Evolutionary conservation across 2,113 vertebrate genomes (phyloP).

Genomic region (Mixornis gularis): DNA sequence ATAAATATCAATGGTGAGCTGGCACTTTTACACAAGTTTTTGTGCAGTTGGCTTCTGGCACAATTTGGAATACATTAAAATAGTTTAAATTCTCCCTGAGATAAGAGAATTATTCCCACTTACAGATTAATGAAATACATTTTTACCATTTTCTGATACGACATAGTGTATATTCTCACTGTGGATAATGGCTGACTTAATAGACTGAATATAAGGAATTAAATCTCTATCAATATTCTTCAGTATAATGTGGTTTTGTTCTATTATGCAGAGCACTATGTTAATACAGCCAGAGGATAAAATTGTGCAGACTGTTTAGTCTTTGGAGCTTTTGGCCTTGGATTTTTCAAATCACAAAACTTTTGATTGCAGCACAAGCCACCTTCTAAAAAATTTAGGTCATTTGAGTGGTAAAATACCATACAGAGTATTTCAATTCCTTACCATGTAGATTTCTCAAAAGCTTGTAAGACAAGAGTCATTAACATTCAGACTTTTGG

Average conservation of each 20-base stretch:
- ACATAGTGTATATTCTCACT: not conserved
- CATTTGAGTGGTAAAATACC: not conserved
- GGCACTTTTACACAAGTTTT: not conserved
- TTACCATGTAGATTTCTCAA: not conserved
- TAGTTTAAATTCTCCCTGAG: not conserved
- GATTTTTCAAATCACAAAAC: not conserved
- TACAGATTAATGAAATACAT: not conserved
- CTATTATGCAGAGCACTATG: not conserved
- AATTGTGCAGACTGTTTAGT: not conserved
- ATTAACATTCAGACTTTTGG: not conserved
- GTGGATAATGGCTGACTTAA: not conserved
- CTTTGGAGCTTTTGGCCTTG: not conserved
- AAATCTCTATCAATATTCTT: not conserved
- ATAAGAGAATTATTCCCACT: not conserved
- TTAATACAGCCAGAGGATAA: not conserved
- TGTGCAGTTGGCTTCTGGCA: not conserved
- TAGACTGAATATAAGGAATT: not conserved
- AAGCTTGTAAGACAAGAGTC: not conserved
- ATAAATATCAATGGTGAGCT: not conserved
- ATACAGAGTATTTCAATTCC: not conserved
- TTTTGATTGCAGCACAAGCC: not conserved
- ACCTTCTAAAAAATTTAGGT: not conserved
- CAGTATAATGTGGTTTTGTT: not conserved
- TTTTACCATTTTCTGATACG: not conserved
- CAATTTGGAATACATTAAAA: not conserved